Conservation (phyloP, 53 echinoderm and acorn worm genomes). For the Holothuria scabra region DNA sequence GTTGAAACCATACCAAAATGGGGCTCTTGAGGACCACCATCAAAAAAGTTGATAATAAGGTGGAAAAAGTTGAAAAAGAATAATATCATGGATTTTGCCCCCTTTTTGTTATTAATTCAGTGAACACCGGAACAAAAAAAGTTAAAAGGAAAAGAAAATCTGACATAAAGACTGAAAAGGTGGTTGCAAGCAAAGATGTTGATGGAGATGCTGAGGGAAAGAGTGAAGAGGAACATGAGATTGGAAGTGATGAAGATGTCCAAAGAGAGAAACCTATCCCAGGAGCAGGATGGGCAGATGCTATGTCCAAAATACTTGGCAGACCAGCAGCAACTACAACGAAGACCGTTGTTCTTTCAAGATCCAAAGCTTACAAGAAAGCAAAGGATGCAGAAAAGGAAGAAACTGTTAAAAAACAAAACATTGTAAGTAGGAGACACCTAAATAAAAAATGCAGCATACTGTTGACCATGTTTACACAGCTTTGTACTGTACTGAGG, state of each 20-base stretch:
- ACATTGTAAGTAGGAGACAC: conserved; percentile 75
- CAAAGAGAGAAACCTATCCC: conserved; percentile 32
- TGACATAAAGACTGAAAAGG: conserved; percentile 7
- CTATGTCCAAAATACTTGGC: conserved; percentile 90
- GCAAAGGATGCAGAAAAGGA: conserved; percentile 76
- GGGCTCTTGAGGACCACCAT: too few species aligned
- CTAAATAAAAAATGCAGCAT: too few species aligned
- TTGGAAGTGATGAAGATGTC: conserved; percentile 42
- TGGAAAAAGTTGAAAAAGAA: too few species aligned
- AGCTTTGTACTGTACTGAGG: too few species aligned
- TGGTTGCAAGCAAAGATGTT: conserved; percentile 2
- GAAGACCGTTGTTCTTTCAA: conserved; percentile 62
- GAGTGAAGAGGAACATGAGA: conserved; percentile 54
- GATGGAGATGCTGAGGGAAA: background rate
- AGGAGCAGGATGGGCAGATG: conserved; percentile 95
- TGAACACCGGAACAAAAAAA: background rate
- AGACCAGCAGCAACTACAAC: conserved; percentile 58
- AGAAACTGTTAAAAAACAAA: conserved; percentile 63
- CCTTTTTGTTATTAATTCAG: background rate
- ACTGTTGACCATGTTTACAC: too few species aligned
- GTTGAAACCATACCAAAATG: too few species aligned
- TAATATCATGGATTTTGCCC: too few species aligned
- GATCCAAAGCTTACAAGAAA: conserved; percentile 82
- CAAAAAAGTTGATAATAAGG: too few species aligned
- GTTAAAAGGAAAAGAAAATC: conserved; percentile 2